Evolutionary conservation across 1,140 invertebrate genomes (phyloP), one percentile per base, ranked within the genome.

Genomic region (Drosophila arawakana): DNA sequence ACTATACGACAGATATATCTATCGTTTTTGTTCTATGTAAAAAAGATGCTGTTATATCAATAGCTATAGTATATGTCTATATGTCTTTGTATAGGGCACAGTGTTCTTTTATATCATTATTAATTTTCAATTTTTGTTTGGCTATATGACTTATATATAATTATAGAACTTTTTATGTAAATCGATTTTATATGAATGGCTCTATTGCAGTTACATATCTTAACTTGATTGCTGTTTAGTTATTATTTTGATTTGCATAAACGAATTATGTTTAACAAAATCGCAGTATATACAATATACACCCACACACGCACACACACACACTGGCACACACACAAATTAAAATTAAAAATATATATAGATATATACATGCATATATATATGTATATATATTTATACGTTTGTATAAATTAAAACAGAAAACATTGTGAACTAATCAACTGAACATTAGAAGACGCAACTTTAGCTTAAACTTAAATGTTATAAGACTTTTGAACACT

Each of bases 401-500:
- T 30, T 55, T 44, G 37, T 61, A 44, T 43, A 61, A 44, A 37
- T 44, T 35, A 63, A 80, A 60, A 80, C 39, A 65, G 47, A 49
- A 76, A 50, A 67, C 10, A 44, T 52, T 61, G 61, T 58, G 54
- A 72, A 43, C 46, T 69, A 62, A 35, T 21, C 21, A 54, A 55
- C 41, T 34, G 6, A 72, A 50, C 30, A 44, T 43, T 47, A 62
- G 52, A 60, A 54, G 60, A 65, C 57, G 54, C 68, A 57, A 73
- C 43, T 43, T 11, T 43, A 43, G 30, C 52, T 59, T 67, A 60
- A 67, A 63, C 65, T 78, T 76, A 62, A 41, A 73, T 44, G 54
- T 58, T 77, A 76, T 73, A 76, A 78, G 80, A 80, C 72, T 73
- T 75, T 89, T 89, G 84, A 88, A 89, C 84, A 88, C 84, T 80